These are phyloP conservation scores for Nematostella vectensis DNA, from an alignment of 92 coral and sea anemone genomes.

Conservation along the genomic window DNA sequence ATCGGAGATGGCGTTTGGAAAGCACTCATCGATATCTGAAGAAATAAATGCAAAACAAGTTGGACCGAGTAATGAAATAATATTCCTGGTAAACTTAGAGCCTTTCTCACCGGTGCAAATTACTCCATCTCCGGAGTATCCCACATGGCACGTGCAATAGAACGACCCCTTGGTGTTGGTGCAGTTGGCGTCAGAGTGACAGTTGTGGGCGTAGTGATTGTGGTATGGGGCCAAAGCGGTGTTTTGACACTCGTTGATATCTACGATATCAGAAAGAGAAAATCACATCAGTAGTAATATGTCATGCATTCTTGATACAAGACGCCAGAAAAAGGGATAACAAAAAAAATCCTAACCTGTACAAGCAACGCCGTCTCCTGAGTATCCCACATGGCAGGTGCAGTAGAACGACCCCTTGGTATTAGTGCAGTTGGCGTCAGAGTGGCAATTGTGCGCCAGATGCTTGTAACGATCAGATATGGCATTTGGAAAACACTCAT, in stretches of 20 bases:
- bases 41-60: background rate
- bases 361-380: constrained; percentile 71
- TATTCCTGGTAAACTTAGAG: background rate
- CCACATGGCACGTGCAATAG: constrained; percentile 73
- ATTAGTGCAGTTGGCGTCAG: constrained; percentile 60
- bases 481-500: constrained; percentile 29
- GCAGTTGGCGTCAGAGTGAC: constrained; percentile 49
- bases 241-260: constrained; percentile 20
- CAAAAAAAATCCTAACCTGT: constrained; percentile 8
- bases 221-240: constrained; percentile 4
- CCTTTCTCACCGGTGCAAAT: constrained; percentile 13
- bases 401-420: constrained; percentile 79
- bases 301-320: background rate
- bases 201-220: constrained; percentile 24
- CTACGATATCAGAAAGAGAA: constrained; percentile 1
- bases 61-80: too few species aligned
- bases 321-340: too few species aligned
- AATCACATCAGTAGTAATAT: background rate
- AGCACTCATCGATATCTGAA: constrained; percentile 36
- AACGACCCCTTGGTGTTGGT: constrained; percentile 79
- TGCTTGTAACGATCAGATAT: constrained; percentile 20
- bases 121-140: constrained; percentile 48
- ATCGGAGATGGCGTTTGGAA: constrained; percentile 18
- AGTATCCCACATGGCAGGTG: constrained; percentile 58
- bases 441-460: constrained; percentile 47